phyloP scores from a whole-genome alignment of 2,797 vertebrate species.

The Pogonophryne albipinna region DNA sequence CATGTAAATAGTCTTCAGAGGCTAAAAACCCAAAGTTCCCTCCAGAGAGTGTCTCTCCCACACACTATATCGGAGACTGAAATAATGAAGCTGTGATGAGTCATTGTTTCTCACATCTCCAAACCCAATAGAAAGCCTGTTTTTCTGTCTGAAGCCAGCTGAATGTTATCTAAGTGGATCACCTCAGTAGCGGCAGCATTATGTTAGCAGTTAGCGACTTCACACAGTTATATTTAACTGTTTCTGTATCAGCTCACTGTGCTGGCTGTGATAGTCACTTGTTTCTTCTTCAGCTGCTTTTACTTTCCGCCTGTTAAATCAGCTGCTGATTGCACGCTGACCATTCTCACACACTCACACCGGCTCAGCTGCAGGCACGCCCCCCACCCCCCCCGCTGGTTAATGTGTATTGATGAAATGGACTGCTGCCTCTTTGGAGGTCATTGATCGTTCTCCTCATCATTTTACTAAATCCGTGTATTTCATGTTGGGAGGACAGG shows the following conservation, averaged over 20 bases:
- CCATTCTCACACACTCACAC: background rate
- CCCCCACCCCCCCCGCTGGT: slow-evolving; percentile 33
- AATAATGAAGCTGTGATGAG: background rate
- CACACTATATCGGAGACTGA: too few species aligned
- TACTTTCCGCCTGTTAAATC: slow-evolving; percentile 18
- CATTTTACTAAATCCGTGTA: slow-evolving; percentile 37
- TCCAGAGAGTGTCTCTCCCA: too few species aligned
- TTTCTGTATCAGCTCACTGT: slow-evolving; percentile 12
- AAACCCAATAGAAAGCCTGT: slow-evolving; percentile 8
- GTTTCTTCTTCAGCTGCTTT: slow-evolving; percentile 32
- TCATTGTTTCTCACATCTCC: slow-evolving; percentile 6
- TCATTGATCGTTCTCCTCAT: slow-evolving; percentile 48
- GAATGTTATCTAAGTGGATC: slow-evolving; percentile 9
- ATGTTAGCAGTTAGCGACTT: slow-evolving; percentile 32
- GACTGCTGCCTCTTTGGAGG: slow-evolving; percentile 47
- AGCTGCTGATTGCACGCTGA: slow-evolving; percentile 15
- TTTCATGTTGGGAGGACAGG: slow-evolving; percentile 25
- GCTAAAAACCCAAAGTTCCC: too few species aligned
- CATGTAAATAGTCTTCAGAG: too few species aligned
- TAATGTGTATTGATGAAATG: slow-evolving; percentile 66
- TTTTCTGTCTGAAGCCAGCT: background rate
- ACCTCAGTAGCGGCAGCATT: slow-evolving; percentile 6
- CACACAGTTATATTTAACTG: slow-evolving; percentile 46
- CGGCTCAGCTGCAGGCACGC: slow-evolving; percentile 24
- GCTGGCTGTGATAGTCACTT: slow-evolving; percentile 31